Evolutionary conservation across 2,797 vertebrate genomes (phyloP).

Genomic region (Gymnoscopelus microlampas): DNA sequence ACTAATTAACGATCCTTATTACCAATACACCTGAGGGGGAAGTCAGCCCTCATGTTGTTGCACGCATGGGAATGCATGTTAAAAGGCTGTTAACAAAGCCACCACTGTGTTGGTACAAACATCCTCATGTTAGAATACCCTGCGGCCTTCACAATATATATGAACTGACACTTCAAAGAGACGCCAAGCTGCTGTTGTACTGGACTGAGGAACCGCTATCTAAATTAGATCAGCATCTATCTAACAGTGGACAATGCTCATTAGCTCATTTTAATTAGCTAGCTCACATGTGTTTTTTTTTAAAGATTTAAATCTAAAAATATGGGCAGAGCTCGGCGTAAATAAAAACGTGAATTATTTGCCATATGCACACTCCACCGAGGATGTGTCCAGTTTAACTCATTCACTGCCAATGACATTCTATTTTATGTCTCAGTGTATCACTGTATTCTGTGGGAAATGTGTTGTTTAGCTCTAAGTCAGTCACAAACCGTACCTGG

Average conservation of each 20-base stretch:
- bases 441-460: background rate
- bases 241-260: background rate
- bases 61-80: slow-evolving; percentile 38
- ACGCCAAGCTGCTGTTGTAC: slow-evolving; percentile 15
- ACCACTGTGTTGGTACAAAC: slow-evolving; percentile 50
- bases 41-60: slow-evolving; percentile 34
- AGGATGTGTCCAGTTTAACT: too few relatives aligned
- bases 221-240: slow-evolving; percentile 5
- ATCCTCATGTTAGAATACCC: slow-evolving; percentile 26
- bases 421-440: background rate
- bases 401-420: too few relatives aligned
- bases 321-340: background rate
- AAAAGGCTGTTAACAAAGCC: slow-evolving; percentile 60
- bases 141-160: slow-evolving; percentile 28
- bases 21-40: slow-evolving; percentile 38
- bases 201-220: slow-evolving; percentile 5
- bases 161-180: slow-evolving; percentile 50
- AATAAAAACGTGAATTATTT: slow-evolving; percentile 2
- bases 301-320: slow-evolving; percentile 7
- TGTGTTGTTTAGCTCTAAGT: background rate
- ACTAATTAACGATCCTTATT: slow-evolving; percentile 40
- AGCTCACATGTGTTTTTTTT: background rate
- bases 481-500: background rate
- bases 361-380: background rate
- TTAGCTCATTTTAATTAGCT: slow-evolving; percentile 10